Conservation (phyloP, 2,888 invertebrate genomes). For the Thymelicus lineola region DNA sequence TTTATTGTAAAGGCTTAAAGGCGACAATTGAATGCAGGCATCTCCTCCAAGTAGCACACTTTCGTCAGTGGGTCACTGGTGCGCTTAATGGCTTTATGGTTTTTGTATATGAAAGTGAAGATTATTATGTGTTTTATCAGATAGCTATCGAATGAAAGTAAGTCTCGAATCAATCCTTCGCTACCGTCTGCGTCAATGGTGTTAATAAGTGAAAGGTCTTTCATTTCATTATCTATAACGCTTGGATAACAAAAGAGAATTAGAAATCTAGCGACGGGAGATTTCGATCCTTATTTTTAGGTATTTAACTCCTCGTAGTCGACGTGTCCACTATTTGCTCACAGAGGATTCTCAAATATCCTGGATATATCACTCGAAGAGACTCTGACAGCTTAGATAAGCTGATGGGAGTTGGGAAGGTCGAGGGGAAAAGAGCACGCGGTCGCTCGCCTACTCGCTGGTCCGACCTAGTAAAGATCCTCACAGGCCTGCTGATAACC, state of each 20-base stretch:
- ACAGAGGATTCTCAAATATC: no score
- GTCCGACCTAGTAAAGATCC: no score
- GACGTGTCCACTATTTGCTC: no score
- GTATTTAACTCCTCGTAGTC: no score
- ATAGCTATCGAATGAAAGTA: conserved; percentile 29
- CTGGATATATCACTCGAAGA: no score
- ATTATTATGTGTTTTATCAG: conserved; percentile 45
- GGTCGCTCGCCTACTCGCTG: no score
- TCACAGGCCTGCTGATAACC: no score
- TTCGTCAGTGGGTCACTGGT: conserved; percentile 64
- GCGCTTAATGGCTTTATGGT: conserved; percentile 55
- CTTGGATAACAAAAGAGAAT: conserved; percentile 10
- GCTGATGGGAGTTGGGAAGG: no score
- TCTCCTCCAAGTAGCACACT: conserved; percentile 52
- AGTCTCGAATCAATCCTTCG: conserved; percentile 18
- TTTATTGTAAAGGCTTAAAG: conserved; percentile 51
- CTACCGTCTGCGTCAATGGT: conserved; percentile 29
- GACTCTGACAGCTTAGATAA: no score
- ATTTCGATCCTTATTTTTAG: not conserved
- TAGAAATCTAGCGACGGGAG: not conserved
- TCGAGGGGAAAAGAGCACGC: no score
- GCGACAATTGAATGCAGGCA: conserved; percentile 46
- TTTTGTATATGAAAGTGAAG: conserved; percentile 67
- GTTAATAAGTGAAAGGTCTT: conserved; percentile 35
- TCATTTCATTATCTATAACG: not conserved